Conservation (phyloP, 2,797 vertebrate genomes). For the Ibycter americanus region DNA sequence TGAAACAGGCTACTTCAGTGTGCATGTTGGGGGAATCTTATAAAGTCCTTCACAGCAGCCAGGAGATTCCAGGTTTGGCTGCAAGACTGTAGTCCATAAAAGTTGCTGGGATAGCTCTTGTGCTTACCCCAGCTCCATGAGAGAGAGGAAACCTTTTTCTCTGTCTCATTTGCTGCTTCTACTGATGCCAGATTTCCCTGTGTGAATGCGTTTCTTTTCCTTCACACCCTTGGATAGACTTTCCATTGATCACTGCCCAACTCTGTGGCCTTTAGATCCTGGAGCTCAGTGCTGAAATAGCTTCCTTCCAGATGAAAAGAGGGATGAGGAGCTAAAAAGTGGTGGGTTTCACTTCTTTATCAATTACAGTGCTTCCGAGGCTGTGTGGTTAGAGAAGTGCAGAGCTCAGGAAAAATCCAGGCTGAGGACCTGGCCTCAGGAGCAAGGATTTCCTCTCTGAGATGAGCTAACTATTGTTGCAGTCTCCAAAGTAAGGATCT, state of each 20-base stretch:
- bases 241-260: background rate
- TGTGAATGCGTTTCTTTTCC: background rate
- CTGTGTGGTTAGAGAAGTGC: background rate
- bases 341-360: background rate
- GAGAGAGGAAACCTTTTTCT: background rate
- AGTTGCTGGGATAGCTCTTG: background rate
- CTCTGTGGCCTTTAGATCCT: background rate
- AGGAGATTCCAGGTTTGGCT: constrained; percentile 22
- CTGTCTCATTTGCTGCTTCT: background rate
- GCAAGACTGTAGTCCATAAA: background rate
- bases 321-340: background rate
- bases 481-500: constrained; percentile 8
- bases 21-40: background rate
- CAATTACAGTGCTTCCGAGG: background rate
- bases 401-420: constrained; percentile 20
- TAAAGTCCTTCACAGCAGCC: background rate
- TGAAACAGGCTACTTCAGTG: background rate
- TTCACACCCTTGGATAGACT: background rate
- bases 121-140: background rate
- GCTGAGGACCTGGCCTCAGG: background rate
- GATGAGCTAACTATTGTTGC: background rate
- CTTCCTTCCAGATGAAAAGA: background rate
- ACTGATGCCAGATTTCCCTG: background rate
- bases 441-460: constrained; percentile 27
- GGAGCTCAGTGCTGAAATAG: background rate